Base-by-base conservation (phyloP, 2,888 invertebrate genomes). In the Phortica magna region DNA sequence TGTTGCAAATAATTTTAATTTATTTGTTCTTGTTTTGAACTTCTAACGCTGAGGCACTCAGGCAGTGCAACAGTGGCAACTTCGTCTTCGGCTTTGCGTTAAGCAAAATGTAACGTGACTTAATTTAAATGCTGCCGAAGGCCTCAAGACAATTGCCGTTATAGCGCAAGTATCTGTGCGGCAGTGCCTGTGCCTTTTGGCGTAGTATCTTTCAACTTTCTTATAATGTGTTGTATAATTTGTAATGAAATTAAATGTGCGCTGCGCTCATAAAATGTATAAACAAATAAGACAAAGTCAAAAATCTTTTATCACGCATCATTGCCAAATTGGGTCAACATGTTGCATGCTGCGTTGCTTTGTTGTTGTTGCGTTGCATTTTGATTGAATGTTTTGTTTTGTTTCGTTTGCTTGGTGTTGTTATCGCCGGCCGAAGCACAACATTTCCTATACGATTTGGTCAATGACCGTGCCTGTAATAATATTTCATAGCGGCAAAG, bases 321-420 rank as follows among this genome's bases (percentile, higher is more conserved):
- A 22, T 64, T 31, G 64, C 64, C 64, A 64, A 64, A 64, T 64
- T 31, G 31, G 64, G 64, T 64, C 64, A 64, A 64, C 64, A 31
- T 31, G 31, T 48, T 48, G 48, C 48, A 14, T 6, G 31, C 14
- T 31, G 64, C 10, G 14, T 61, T 48, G 48, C 48, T 12, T 59
- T 1, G 31, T 31, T 31, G 31, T 31, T 31, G 31, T 31, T 31
- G 12, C n/a, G 4, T 2, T 14, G 53, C 53, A 53, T 10, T 22
- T 9, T 17, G 4, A 59, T 59, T 17, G 59, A 17, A 59, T 19
- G 22, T 5, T 14, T 9, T 59, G 17, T 59, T 59, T 59, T 1
- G 9, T 19, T 59, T n/a, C n/a, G 17, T 61, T 19, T 43, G 7
- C 4, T 48, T 48, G 9, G 0, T 48, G 48, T 48, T 48, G 14